phyloP scores from a whole-genome alignment of 30 jellyfish, hydroid and myxozoan species.

The Nemopilema nomurai region DNA sequence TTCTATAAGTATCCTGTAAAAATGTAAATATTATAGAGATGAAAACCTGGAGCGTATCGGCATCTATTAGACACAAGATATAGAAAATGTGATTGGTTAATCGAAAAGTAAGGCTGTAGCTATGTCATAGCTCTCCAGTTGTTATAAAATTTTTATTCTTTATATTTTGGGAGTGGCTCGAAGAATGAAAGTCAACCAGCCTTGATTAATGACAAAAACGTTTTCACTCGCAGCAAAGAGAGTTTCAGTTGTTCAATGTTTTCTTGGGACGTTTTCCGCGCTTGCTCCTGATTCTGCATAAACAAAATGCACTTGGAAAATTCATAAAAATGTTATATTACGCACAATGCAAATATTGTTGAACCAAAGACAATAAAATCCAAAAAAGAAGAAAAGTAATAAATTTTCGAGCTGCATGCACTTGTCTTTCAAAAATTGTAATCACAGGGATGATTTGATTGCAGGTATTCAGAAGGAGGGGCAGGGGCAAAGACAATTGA shows the following conservation, averaged over 20 bases:
- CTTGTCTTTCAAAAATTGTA: too few species aligned
- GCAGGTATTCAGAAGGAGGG: too few species aligned
- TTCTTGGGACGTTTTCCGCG: conserved; percentile 43
- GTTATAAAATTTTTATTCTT: neutral
- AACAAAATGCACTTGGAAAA: neutral
- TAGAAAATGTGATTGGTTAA: neutral
- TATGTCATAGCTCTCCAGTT: neutral
- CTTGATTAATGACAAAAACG: conserved; percentile 43
- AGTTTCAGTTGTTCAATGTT: conserved; percentile 43
- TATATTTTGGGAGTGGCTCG: neutral
- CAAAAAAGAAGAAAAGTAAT: too few species aligned
- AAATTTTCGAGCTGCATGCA: too few species aligned
- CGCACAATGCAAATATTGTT: too few species aligned
- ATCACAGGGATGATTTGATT: too few species aligned
- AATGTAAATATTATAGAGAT: too few species aligned
- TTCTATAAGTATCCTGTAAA: too few species aligned
- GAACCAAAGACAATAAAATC: too few species aligned
- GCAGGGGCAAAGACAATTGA: too few species aligned
- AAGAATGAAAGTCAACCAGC: neutral
- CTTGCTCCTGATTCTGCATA: conserved; percentile 46
- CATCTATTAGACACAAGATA: neutral
- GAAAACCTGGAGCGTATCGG: neutral
- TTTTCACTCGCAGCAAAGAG: conserved; percentile 17
- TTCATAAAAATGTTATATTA: too few species aligned
- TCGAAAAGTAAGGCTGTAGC: neutral